phyloP scores from a whole-genome alignment of 2,888 invertebrate genomes.

The Hydraecia micacea region DNA sequence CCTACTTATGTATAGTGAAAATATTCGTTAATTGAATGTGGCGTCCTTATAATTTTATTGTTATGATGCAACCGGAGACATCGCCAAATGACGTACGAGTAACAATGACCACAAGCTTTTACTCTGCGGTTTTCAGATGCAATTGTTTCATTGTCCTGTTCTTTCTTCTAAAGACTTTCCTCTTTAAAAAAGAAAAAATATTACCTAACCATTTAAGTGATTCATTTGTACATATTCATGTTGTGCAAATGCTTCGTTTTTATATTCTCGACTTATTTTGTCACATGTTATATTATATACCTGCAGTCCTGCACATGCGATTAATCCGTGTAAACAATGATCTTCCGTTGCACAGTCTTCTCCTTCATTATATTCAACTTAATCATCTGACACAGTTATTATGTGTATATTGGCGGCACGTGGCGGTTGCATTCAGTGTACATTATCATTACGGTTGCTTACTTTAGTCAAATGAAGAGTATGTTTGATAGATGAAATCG shows the following conservation, averaged over 20 bases:
- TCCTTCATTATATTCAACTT: constrained; percentile 15
- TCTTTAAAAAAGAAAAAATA: neutral
- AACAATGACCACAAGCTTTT: neutral
- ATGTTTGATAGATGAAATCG: neutral
- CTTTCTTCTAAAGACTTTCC: neutral
- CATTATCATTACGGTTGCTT: constrained; percentile 13
- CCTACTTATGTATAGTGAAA: neutral
- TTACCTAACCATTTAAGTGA: no score
- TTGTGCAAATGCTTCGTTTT: neutral
- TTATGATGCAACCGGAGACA: neutral
- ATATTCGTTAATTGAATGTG: neutral
- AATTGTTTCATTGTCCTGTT: neutral
- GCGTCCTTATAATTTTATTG: constrained; percentile 1
- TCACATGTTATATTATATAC: neutral
- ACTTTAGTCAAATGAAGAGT: neutral
- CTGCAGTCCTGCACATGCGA: neutral
- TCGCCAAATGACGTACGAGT: neutral
- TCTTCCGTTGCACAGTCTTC: constrained; percentile 6
- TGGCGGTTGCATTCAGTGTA: constrained; percentile 11
- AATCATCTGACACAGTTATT: constrained; percentile 17
- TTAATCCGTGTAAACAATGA: constrained; percentile 27
- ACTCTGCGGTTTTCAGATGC: neutral
- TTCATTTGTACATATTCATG: neutral
- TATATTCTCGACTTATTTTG: neutral
- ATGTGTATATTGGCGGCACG: constrained; percentile 13